A percentile compares a stretch with the other conserved stretches of the same genome.
phyloP scores from a whole-genome alignment of 2,797 vertebrate species.

The Chanos chanos region DNA sequence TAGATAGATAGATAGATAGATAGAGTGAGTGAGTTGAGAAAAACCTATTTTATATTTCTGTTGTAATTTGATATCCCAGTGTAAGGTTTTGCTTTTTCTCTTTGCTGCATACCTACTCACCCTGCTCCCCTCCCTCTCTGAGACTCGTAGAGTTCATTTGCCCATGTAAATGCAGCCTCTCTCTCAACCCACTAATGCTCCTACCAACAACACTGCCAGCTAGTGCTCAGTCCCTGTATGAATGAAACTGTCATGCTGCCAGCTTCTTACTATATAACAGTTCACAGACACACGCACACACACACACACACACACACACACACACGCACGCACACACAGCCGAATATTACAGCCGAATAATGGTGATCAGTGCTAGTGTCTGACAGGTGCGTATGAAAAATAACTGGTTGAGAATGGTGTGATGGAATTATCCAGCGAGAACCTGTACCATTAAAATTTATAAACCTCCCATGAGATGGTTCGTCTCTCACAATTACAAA shows the following conservation, averaged over 20 bases:
- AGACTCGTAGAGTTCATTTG: constrained; percentile 65
- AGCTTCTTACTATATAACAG: constrained; percentile 76
- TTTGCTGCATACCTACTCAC: constrained; percentile 54
- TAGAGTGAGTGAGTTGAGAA: no score
- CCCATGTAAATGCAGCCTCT: constrained; percentile 61
- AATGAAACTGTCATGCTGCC: constrained; percentile 75
- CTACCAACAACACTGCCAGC: constrained; percentile 57
- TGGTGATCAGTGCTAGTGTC: constrained; percentile 69
- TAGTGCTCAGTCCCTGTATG: constrained; percentile 71
- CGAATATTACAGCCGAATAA: constrained; percentile 62
- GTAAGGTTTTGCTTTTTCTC: constrained; percentile 55
- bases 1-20: no score
- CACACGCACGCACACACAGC: no score
- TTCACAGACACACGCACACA: no score
- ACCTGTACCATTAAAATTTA: constrained; percentile 72
- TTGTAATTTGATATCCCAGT: no score
- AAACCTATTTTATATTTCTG: no score
- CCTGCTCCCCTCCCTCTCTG: no score
- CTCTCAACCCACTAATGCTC: constrained; percentile 61
- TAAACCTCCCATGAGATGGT: constrained; percentile 64
- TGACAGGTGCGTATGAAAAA: constrained; percentile 72
- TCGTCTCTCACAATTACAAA: constrained; percentile 68
- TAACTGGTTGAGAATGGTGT: constrained; percentile 63
- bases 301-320: no score
- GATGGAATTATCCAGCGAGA: constrained; percentile 66